A percentile compares a stretch with the other conserved stretches of the same genome.
Conservation (phyloP, 1,140 invertebrate genomes). For the Maniola jurtina region DNA sequence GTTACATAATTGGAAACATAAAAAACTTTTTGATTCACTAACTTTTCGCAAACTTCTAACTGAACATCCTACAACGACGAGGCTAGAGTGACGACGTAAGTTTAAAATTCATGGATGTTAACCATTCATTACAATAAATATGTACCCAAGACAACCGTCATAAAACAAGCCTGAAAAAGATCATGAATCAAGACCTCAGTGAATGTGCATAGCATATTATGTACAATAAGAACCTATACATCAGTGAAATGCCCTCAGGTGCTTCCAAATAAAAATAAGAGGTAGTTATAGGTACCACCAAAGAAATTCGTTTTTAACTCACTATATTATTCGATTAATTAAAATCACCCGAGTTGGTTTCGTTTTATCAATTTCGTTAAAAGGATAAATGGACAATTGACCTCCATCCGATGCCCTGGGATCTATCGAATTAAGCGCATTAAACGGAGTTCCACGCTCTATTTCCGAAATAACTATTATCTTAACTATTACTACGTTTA, state of each 20-base stretch:
- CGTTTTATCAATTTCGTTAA: slow-evolving; percentile 78
- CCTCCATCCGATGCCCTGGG: slow-evolving; percentile 68
- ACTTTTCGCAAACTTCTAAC: neutral
- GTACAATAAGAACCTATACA: too few relatives aligned
- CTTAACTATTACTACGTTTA: slow-evolving; percentile 20
- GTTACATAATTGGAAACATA: too few relatives aligned
- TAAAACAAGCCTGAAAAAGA: too few relatives aligned
- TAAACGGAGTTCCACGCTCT: slow-evolving; percentile 58
- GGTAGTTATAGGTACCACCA: slow-evolving; percentile 14
- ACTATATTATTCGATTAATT: slow-evolving; percentile 70
- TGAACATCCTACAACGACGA: too few relatives aligned
- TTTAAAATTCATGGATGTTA: too few relatives aligned
- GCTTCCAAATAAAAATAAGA: slow-evolving; percentile 7
- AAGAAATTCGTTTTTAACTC: slow-evolving; percentile 63
- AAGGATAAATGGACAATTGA: slow-evolving; percentile 78
- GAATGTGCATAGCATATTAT: too few relatives aligned
- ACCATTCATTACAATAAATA: too few relatives aligned
- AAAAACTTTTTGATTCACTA: neutral
- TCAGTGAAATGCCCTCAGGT: too few relatives aligned
- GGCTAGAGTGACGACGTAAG: too few relatives aligned
- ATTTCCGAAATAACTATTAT: slow-evolving; percentile 40
- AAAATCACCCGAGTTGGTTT: slow-evolving; percentile 69
- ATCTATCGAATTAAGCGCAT: slow-evolving; percentile 73
- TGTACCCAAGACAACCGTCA: too few relatives aligned
- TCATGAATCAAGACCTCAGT: too few relatives aligned